Percentiles rank a stretch among this genome's conserved stretches.
phyloP scores from a whole-genome alignment of 2,113 vertebrate species.

The Larimichthys crocea region DNA sequence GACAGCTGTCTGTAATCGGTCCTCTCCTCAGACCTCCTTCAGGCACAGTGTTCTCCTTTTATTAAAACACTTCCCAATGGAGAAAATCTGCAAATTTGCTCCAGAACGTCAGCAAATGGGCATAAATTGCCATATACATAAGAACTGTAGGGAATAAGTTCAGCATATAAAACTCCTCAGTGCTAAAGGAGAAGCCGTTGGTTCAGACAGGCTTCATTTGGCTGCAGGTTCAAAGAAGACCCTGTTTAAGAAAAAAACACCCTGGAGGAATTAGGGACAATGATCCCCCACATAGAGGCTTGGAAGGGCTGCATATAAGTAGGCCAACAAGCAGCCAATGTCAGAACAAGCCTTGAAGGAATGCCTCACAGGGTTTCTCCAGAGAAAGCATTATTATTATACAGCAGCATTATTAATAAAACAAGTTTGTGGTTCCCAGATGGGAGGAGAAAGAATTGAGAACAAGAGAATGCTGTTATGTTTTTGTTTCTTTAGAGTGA shows the following conservation, averaged over 20 bases:
- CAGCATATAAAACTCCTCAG: conserved; percentile 8
- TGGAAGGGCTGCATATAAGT: conserved; percentile 34
- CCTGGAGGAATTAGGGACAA: conserved; percentile 51
- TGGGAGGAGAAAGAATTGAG: background rate
- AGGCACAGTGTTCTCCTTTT: conserved; percentile 9
- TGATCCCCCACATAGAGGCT: conserved; percentile 57
- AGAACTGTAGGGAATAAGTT: background rate
- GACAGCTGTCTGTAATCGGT: conserved; percentile 19
- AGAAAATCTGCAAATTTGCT: conserved; percentile 25
- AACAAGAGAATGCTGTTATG: conserved; percentile 5
- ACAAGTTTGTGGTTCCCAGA: conserved; percentile 15
- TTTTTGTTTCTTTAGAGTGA: background rate
- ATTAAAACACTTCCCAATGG: conserved; percentile 1
- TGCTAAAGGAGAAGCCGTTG: conserved; percentile 26
- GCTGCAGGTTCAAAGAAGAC: conserved; percentile 62
- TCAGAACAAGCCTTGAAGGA: conserved; percentile 62
- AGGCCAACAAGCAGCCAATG: conserved; percentile 61
- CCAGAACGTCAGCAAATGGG: background rate
- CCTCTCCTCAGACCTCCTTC: conserved; percentile 21
- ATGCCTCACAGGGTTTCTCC: conserved; percentile 51
- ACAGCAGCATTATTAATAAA: conserved; percentile 63
- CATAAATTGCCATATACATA: conserved; percentile 11
- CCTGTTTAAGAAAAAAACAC: conserved; percentile 54
- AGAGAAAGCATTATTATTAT: conserved; percentile 44
- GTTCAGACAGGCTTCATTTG: conserved; percentile 49